Base-by-base conservation (phyloP, 2,113 vertebrate genomes). In the Turnix velox region DNA sequence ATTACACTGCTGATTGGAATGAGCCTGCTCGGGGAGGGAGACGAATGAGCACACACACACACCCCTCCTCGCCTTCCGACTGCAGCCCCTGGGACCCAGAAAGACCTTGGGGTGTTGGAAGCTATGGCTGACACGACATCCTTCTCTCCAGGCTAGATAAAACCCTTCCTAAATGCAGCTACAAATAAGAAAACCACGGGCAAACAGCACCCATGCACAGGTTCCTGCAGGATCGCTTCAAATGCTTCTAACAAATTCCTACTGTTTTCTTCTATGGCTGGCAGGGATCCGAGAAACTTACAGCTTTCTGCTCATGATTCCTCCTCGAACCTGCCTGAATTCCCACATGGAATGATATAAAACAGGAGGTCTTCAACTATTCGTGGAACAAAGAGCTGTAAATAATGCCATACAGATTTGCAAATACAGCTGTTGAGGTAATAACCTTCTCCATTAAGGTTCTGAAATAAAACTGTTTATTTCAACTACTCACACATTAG, bases 1-100 rank as follows among this genome's bases (percentile, higher is more conserved):
- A 97, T 97, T 98, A 98, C 97, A 96, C 91, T 97, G 95, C 92
- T 95, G 96, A 97, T 92, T 96, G 96, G 96, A 98, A 98, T 97
- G 95, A 98, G 95, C 91, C 94, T 94, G 92, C 86, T 92, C 88
- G 75, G 94, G 90, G 87, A 95, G 67, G 59, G 78, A 89, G 67
- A 68, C 76, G 86, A 90, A 78, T 3, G 71, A 92, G 65, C 13
- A 25, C 40, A 48, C 65, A 55, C 74, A 88, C 80, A 88, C 57
- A 4, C 94, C 95, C 88, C 69, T 93, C 72, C 71, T 91, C 1
- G 74, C 81, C 94, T 88, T 78, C 61, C 16, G 51, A 93, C 13
- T 57, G 90, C 74, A 83, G 35, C 89, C 94, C 69, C 75, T 84
- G 61, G 79, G 88, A 96, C 67, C 84, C 85, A 59, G 48, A 68